Percentiles rank a stretch among this genome's conserved stretches.
phyloP scores from a whole-genome alignment of 23 tunicate species.

The Diplosoma virens region DNA sequence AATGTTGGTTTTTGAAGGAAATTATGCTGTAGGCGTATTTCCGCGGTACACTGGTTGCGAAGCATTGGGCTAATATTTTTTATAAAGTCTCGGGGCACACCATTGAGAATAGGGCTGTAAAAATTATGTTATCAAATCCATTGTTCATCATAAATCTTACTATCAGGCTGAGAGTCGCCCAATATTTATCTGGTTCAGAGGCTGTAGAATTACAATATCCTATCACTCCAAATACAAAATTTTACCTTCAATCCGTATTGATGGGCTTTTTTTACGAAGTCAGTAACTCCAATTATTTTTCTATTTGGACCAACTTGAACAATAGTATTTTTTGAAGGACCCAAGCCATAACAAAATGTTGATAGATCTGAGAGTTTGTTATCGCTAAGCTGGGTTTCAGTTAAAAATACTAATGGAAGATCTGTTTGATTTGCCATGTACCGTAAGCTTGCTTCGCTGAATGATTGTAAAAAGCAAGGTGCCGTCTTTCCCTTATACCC shows the following conservation, averaged over 20 bases:
- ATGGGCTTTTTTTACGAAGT: constrained; percentile 46
- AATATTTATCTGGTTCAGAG: too few relatives aligned
- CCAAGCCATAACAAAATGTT: constrained; percentile 64
- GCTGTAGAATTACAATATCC: too few relatives aligned
- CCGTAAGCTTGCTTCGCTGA: constrained; percentile 40
- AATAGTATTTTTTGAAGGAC: constrained; percentile 59
- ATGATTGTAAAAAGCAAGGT: constrained; percentile 88
- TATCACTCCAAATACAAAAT: too few relatives aligned
- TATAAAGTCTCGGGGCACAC: too few relatives aligned
- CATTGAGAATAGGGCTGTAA: too few relatives aligned
- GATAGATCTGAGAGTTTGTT: constrained; percentile 25
- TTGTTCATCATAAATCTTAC: too few relatives aligned
- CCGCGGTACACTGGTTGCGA: too few relatives aligned
- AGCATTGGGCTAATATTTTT: too few relatives aligned
- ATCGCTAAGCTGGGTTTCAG: constrained; percentile 8
- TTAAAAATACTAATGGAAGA: constrained; percentile 54
- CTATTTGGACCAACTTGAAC: constrained; percentile 46
- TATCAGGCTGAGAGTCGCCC: too few relatives aligned
- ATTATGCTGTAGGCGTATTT: too few relatives aligned
- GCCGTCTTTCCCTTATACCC: constrained; percentile 60
- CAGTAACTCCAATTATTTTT: constrained; percentile 30
- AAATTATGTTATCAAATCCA: too few relatives aligned
- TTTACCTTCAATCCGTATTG: constrained; percentile 52
- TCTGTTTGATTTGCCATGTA: constrained; percentile 57
- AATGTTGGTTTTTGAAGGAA: too few relatives aligned